phyloP scores from a whole-genome alignment of 1,140 invertebrate species.

The Wiebesia pumilae region DNA sequence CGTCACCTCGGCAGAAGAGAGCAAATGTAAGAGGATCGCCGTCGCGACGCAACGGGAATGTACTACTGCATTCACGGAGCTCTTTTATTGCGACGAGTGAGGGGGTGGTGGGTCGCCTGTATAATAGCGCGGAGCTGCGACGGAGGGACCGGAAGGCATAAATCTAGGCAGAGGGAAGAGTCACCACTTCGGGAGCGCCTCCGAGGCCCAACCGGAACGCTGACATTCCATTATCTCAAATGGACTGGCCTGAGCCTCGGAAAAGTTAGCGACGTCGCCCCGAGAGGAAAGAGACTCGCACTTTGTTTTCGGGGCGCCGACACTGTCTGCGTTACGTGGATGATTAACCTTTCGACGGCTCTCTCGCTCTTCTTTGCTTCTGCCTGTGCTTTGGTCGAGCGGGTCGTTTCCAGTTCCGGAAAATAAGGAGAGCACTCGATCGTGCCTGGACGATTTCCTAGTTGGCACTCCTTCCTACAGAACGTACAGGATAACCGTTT shows the following conservation, averaged over 20 bases:
- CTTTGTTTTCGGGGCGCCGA: background rate
- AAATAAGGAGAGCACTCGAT: too few species aligned
- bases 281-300: background rate
- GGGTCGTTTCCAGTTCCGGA: too few species aligned
- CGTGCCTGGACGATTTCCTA: too few species aligned
- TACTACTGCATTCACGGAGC: slow-evolving; percentile 68
- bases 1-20: background rate
- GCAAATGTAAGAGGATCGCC: background rate
- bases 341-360: slow-evolving; percentile 37
- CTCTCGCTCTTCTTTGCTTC: too few species aligned
- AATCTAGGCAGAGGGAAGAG: slow-evolving; percentile 58
- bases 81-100: slow-evolving; percentile 64
- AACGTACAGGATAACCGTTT: too few species aligned
- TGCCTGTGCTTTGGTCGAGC: too few species aligned
- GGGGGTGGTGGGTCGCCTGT: too few species aligned
- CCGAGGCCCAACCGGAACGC: slow-evolving; percentile 15
- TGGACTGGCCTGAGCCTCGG: background rate
- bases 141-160: slow-evolving; percentile 71
- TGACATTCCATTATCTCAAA: slow-evolving; percentile 45
- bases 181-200: background rate
- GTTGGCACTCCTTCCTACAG: too few species aligned
- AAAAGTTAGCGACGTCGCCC: background rate
- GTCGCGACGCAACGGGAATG: background rate
- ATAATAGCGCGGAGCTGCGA: slow-evolving; percentile 45
- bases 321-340: slow-evolving; percentile 7